These are phyloP conservation scores for Anthopleura xanthogrammica DNA, from an alignment of 92 coral and sea anemone genomes.

Conservation along the genomic window DNA sequence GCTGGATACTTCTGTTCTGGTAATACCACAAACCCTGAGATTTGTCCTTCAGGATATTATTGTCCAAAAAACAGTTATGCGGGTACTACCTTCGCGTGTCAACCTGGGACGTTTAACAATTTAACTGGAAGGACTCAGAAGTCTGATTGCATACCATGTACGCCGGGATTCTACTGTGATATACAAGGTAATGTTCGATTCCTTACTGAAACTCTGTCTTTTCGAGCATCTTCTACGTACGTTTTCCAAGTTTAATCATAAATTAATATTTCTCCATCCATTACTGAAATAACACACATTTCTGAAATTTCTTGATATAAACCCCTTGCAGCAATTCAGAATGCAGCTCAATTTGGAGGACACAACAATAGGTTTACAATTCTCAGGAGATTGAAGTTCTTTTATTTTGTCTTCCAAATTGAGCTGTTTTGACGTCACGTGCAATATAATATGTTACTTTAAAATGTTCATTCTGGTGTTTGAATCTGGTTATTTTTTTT, in stretches of 20 bases:
- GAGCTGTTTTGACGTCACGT: too few relatives aligned
- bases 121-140: slow-evolving; percentile 71
- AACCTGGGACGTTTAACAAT: slow-evolving; percentile 85
- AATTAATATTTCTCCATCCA: too few relatives aligned
- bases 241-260: too few relatives aligned
- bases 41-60: slow-evolving; percentile 88
- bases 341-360: too few relatives aligned
- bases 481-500: neutral
- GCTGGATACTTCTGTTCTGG: slow-evolving; percentile 87
- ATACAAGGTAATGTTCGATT: slow-evolving; percentile 58
- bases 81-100: slow-evolving; percentile 68
- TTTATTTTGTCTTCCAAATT: too few relatives aligned
- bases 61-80: slow-evolving; percentile 70
- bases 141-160: slow-evolving; percentile 79
- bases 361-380: too few relatives aligned
- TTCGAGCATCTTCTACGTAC: neutral
- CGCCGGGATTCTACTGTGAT: slow-evolving; percentile 89
- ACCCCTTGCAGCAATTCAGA: too few relatives aligned
- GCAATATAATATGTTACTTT: too few relatives aligned
- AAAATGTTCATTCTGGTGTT: neutral
- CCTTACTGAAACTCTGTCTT: neutral
- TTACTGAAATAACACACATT: too few relatives aligned
- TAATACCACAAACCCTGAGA: slow-evolving; percentile 77
- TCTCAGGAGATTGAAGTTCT: too few relatives aligned
- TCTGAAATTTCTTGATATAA: too few relatives aligned